Percentiles rank a stretch among this genome's conserved stretches.
Conservation (phyloP, 2,113 vertebrate species). For the Oryzias woworae region DNA sequence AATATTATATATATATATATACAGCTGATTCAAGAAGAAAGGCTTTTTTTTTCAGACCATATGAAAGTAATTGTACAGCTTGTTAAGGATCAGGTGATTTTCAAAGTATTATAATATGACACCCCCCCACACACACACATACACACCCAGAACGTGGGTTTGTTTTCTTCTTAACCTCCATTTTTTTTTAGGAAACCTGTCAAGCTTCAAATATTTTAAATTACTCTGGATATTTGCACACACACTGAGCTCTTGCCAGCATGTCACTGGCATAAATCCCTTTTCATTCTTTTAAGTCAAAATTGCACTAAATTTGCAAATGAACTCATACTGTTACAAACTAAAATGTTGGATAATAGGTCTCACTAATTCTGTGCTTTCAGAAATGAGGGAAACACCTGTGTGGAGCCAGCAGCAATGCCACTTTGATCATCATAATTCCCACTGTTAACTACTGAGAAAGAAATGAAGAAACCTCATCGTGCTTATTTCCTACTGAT, state of each 20-base stretch:
- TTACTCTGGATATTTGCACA: neutral
- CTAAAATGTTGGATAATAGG: conserved; percentile 7
- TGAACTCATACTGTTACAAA: conserved; percentile 34
- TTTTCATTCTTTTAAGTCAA: too few species aligned
- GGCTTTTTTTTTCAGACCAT: too few species aligned
- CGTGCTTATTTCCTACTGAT: too few species aligned
- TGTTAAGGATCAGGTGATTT: too few species aligned
- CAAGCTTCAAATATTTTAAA: conserved; percentile 3
- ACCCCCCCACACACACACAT: too few species aligned
- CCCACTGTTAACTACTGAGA: neutral
- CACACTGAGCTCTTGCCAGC: conserved; percentile 12
- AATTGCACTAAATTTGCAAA: conserved; percentile 8
- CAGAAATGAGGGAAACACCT: conserved; percentile 23
- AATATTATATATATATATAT: too few species aligned
- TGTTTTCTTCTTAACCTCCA: too few species aligned
- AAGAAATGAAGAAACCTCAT: neutral
- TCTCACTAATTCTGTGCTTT: conserved; percentile 18
- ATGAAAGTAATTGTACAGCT: too few species aligned
- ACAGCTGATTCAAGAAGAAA: too few species aligned
- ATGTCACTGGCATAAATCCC: conserved; percentile 4
- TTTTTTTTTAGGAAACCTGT: neutral
- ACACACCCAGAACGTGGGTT: too few species aligned
- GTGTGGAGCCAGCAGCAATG: conserved; percentile 6
- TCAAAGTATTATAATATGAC: too few species aligned
- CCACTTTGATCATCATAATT: neutral